Evolutionary conservation across 2,888 invertebrate species (phyloP).

Genomic region (Dermolepida albohirtum): DNA sequence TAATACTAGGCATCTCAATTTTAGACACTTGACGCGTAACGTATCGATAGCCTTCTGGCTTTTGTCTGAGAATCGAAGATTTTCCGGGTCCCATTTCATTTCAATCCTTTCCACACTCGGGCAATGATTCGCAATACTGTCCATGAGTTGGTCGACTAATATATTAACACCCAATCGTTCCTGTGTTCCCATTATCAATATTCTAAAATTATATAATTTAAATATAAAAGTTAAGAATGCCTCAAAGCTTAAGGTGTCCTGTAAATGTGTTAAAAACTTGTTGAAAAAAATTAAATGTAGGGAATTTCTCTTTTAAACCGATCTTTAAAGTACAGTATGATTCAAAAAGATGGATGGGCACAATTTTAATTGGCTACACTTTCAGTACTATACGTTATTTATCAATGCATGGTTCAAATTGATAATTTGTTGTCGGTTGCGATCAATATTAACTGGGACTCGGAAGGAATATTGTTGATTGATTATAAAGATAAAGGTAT

Average conservation of each 20-base stretch:
- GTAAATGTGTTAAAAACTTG: no score
- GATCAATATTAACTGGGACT: no score
- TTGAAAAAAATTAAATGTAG: no score
- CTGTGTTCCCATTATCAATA: conserved; percentile 96
- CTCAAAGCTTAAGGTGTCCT: not conserved
- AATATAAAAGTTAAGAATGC: not conserved
- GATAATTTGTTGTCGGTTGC: no score
- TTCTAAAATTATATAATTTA: conserved; percentile 70
- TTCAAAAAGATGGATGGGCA: no score
- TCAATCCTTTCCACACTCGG: conserved; percentile 90
- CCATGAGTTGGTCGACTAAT: conserved; percentile 97
- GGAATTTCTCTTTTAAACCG: no score
- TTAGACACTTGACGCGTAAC: conserved; percentile 93
- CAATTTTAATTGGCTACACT: no score
- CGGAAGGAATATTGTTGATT: no score
- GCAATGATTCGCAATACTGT: conserved; percentile 95
- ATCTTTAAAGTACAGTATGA: no score
- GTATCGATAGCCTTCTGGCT: conserved; percentile 99
- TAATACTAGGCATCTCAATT: conserved; percentile 91
- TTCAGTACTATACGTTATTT: no score
- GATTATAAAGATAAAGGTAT: no score
- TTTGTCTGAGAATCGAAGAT: conserved; percentile 98
- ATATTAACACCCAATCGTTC: conserved; percentile 97
- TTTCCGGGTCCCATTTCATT: conserved; percentile 98
- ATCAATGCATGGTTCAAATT: no score